A percentile compares a stretch with the other conserved stretches of the same genome.
These are phyloP conservation scores for Perizoma affinitatum DNA, from an alignment of 2,888 invertebrate species.

Conservation along the genomic window DNA sequence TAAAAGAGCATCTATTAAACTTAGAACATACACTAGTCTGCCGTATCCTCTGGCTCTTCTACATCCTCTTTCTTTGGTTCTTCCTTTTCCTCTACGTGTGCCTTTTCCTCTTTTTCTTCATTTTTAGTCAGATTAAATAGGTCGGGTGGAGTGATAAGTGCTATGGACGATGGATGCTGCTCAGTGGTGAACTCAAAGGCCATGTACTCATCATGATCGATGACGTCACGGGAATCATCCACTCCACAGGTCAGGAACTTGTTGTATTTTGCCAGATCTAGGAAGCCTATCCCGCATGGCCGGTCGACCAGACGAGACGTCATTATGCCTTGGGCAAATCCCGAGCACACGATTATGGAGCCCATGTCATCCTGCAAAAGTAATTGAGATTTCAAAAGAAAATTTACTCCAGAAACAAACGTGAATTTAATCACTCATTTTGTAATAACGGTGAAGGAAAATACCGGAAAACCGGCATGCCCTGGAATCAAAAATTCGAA, in stretches of 20 bases:
- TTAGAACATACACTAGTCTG: too few species aligned
- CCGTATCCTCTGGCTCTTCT: too few species aligned
- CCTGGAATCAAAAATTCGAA: too few species aligned
- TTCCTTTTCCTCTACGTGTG: not conserved
- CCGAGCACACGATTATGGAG: slow-evolving; percentile 63
- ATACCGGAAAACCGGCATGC: too few species aligned
- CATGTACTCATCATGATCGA: slow-evolving; percentile 53
- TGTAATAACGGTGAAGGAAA: too few species aligned
- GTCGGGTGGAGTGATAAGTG: slow-evolving; percentile 15
- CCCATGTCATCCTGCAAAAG: slow-evolving; percentile 69
- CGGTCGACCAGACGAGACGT: slow-evolving; percentile 68
- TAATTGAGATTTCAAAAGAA: too few species aligned
- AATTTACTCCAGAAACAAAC: too few species aligned
- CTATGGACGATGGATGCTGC: slow-evolving; percentile 20
- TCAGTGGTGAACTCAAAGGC: slow-evolving; percentile 47
- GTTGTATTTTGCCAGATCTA: slow-evolving; percentile 57
- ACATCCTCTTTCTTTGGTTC: too few species aligned
- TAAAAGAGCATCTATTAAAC: too few species aligned
- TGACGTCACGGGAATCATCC: slow-evolving; percentile 70
- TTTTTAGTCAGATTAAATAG: not conserved
- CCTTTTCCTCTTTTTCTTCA: not conserved
- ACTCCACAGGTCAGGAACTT: slow-evolving; percentile 76
- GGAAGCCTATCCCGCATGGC: slow-evolving; percentile 71
- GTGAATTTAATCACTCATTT: too few species aligned
- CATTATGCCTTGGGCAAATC: slow-evolving; percentile 69